These are phyloP conservation scores for Polyommatus icarus DNA, from an alignment of 2,888 invertebrate genomes.

Conservation along the genomic window DNA sequence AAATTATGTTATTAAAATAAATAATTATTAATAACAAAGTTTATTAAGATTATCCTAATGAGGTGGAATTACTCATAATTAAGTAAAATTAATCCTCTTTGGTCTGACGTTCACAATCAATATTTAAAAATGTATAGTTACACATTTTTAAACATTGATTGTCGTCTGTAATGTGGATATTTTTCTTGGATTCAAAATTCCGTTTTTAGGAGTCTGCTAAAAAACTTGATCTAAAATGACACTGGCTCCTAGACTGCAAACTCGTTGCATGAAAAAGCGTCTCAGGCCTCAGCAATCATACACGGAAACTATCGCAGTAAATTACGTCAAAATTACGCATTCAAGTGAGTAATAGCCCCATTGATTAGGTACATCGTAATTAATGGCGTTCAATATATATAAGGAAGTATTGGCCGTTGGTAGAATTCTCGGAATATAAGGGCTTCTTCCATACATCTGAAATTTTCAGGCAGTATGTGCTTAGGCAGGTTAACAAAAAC, in stretches of 20 bases:
- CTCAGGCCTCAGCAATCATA: constrained; percentile 36
- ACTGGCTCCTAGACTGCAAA: constrained; percentile 33
- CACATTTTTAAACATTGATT: not conserved
- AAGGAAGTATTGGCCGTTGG: not conserved
- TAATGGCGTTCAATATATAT: not conserved
- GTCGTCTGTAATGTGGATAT: not conserved
- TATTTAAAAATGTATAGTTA: too few relatives aligned
- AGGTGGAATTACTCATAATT: not conserved
- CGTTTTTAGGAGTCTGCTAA: not conserved
- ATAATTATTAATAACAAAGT: not conserved
- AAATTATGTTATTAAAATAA: not conserved
- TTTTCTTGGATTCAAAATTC: not conserved
- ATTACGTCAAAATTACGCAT: constrained; percentile 40
- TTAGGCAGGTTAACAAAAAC: too few relatives aligned
- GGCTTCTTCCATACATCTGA: not conserved
- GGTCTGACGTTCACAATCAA: not conserved
- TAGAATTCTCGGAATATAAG: not conserved
- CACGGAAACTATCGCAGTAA: constrained; percentile 33
- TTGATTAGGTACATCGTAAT: constrained; percentile 36
- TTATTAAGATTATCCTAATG: not conserved
- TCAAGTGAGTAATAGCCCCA: constrained; percentile 41
- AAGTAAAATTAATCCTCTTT: not conserved
- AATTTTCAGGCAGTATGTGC: not conserved
- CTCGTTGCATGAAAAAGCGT: constrained; percentile 26
- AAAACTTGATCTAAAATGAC: not conserved